phyloP scores from a whole-genome alignment of 2,888 invertebrate species.

The Leistus spinibarbis region DNA sequence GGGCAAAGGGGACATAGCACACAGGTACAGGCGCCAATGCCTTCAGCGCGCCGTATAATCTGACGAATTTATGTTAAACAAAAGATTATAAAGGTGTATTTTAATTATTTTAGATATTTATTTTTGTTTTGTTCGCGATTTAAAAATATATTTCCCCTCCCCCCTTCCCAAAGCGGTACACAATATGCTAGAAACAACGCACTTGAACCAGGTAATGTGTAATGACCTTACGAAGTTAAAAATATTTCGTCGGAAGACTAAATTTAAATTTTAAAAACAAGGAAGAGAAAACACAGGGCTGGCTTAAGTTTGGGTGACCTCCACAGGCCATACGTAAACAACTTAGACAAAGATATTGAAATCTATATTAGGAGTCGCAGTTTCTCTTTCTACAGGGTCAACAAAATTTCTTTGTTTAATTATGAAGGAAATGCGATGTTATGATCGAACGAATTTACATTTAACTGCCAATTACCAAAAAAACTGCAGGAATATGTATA shows the following conservation, averaged over 20 bases:
- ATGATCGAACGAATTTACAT: too few species aligned
- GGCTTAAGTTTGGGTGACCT: not conserved
- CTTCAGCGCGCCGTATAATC: too few species aligned
- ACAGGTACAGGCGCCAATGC: too few species aligned
- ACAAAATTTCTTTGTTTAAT: not conserved
- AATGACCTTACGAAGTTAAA: not conserved
- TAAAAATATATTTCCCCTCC: not conserved
- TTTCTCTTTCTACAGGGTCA: not conserved
- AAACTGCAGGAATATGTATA: too few species aligned
- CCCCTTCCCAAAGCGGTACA: not conserved
- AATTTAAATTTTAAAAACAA: not conserved
- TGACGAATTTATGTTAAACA: not conserved
- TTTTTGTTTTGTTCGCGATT: not conserved
- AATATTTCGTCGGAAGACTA: not conserved
- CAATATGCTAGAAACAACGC: too few species aligned
- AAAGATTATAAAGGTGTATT: too few species aligned
- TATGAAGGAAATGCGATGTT: not conserved
- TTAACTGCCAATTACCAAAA: too few species aligned
- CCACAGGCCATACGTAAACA: not conserved
- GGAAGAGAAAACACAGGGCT: not conserved
- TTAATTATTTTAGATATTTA: too few species aligned
- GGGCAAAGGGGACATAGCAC: too few species aligned
- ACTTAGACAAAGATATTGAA: not conserved
- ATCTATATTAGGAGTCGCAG: not conserved
- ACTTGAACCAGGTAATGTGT: not conserved